A percentile compares a stretch with the other conserved stretches of the same genome.
Evolutionary conservation across 1,140 invertebrate species (phyloP).

Genomic region (Pseudomyrmex dendroicus): DNA sequence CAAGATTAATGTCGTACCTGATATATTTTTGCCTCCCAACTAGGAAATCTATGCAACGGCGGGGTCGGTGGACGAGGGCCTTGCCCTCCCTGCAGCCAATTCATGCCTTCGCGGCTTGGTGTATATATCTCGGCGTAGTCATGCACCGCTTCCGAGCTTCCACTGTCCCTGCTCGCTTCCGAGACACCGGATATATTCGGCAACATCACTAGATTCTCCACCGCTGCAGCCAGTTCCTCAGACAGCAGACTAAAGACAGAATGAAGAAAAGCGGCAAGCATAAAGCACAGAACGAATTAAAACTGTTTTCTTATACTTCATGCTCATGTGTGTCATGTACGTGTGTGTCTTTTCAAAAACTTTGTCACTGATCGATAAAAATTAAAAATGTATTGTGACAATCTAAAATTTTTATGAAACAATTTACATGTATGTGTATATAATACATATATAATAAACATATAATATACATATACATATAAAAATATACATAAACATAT

Average conservation of each 20-base stretch:
- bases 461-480: background rate
- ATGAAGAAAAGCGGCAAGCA: constrained; percentile 61
- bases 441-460: background rate
- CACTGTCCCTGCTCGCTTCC: constrained; percentile 80
- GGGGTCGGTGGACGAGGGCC: constrained; percentile 91
- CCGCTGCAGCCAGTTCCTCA: constrained; percentile 83
- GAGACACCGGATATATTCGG: constrained; percentile 79
- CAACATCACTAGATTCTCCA: constrained; percentile 82
- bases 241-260: constrained; percentile 77
- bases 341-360: constrained; percentile 27
- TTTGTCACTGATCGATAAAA: background rate
- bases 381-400: background rate
- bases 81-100: constrained; percentile 80
- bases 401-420: background rate
- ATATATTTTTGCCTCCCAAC: constrained; percentile 98
- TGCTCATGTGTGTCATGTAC: background rate
- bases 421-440: background rate
- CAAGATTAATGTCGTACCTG: constrained; percentile 85
- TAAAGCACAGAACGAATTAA: constrained; percentile 63
- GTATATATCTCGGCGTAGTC: constrained; percentile 98
- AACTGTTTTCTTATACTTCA: background rate
- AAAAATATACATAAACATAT: background rate
- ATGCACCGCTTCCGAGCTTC: constrained; percentile 89
- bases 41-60: constrained; percentile 94
- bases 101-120: constrained; percentile 91